Conservation (phyloP, 2,113 vertebrate genomes). For the Okapia johnstoni region DNA sequence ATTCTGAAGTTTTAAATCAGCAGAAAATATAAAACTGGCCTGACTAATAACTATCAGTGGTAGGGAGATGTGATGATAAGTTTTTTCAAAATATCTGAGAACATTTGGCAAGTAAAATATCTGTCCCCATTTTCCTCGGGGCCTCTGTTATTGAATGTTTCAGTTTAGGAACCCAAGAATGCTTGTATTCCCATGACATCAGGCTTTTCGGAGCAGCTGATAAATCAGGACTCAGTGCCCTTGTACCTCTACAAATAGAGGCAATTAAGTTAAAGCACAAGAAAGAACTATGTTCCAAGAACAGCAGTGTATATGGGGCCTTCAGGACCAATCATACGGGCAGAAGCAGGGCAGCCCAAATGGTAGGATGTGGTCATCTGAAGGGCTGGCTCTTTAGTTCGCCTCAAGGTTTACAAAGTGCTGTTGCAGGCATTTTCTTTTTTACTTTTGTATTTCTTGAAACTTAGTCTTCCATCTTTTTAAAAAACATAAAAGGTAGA, state of each 20-base stretch:
- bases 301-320: neutral
- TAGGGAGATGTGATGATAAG: neutral
- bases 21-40: neutral
- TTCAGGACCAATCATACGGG: neutral
- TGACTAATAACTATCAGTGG: neutral
- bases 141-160: neutral
- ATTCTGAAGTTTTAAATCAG: neutral
- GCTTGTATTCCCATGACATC: neutral
- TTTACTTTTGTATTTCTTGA: neutral
- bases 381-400: neutral
- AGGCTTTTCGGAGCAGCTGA: neutral
- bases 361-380: neutral
- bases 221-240: neutral
- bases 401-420: neutral
- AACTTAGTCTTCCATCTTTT: neutral
- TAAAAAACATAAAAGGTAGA: neutral
- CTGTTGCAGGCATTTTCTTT: neutral
- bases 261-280: neutral
- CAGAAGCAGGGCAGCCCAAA: neutral
- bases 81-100: neutral
- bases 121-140: neutral
- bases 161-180: neutral
- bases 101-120: neutral
- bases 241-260: neutral
- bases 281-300: neutral